A percentile compares a stretch with the other conserved stretches of the same genome.
phyloP scores from a whole-genome alignment of 92 coral and sea anemone species.

The Zoanthus gigantus region DNA sequence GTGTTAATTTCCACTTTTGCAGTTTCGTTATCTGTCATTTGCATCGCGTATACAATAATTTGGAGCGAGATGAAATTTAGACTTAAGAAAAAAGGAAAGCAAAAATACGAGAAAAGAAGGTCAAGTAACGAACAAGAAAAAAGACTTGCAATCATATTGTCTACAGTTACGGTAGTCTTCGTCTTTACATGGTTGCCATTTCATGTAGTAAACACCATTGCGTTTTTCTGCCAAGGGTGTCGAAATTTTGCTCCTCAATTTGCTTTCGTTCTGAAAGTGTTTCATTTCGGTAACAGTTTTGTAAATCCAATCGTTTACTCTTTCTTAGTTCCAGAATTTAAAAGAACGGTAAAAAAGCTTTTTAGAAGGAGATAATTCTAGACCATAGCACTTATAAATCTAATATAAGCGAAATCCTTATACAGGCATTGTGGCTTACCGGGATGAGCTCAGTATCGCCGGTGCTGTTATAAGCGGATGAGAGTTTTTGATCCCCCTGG shows the following conservation, averaged over 20 bases:
- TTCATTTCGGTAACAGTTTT: slow-evolving; percentile 81
- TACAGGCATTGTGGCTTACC: no score
- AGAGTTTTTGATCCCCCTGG: no score
- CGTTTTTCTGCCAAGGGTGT: slow-evolving; percentile 78
- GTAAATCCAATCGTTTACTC: slow-evolving; percentile 89
- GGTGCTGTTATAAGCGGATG: no score
- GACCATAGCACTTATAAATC: no score
- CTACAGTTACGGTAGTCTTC: slow-evolving; percentile 75
- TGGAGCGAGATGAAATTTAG: slow-evolving; percentile 85
- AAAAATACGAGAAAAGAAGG: slow-evolving; percentile 65
- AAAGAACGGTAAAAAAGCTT: slow-evolving; percentile 62
- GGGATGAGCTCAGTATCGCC: no score
- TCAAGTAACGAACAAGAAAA: slow-evolving; percentile 73
- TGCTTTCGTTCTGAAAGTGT: slow-evolving; percentile 69
- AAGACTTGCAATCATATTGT: slow-evolving; percentile 80
- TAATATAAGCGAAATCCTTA: no score
- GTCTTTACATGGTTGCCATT: slow-evolving; percentile 87
- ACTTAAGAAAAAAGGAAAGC: slow-evolving; percentile 67
- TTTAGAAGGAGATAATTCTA: slow-evolving; percentile 19
- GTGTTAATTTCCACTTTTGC: slow-evolving; percentile 72
- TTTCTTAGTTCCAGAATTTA: slow-evolving; percentile 85
- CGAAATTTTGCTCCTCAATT: slow-evolving; percentile 67
- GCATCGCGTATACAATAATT: slow-evolving; percentile 77
- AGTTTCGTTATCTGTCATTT: slow-evolving; percentile 70
- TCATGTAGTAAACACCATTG: slow-evolving; percentile 73